A percentile compares a stretch with the other conserved stretches of the same genome.
Conservation (phyloP, 2,888 invertebrate species). For the Melanchra persicariae region DNA sequence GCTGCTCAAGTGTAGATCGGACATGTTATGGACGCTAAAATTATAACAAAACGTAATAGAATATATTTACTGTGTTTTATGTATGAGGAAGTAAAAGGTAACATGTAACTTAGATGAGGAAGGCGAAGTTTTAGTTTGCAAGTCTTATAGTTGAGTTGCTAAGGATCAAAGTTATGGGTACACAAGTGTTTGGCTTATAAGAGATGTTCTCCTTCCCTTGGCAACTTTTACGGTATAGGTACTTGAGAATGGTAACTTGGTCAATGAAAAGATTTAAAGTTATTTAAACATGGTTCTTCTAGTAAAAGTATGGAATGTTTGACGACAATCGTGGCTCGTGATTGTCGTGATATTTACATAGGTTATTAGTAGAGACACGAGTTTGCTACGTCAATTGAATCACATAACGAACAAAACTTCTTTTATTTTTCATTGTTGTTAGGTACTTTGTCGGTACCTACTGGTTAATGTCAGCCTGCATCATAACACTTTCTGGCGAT, state of each 20-base stretch:
- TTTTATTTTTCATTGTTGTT: not conserved
- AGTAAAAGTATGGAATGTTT: not conserved
- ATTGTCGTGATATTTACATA: slow-evolving; percentile 26
- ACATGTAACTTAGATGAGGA: not conserved
- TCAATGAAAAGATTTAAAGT: not conserved
- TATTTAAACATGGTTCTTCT: not conserved
- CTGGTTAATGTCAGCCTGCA: not conserved
- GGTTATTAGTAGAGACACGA: slow-evolving; percentile 19
- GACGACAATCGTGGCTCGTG: slow-evolving; percentile 4
- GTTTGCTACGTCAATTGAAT: not conserved
- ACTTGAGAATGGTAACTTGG: not conserved
- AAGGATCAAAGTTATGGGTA: not conserved
- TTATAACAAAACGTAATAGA: slow-evolving; percentile 40
- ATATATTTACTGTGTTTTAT: slow-evolving; percentile 14
- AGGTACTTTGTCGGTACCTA: not conserved
- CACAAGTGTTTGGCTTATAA: not conserved
- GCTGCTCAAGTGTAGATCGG: slow-evolving; percentile 41
- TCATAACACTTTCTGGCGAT: not conserved
- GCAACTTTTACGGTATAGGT: no score
- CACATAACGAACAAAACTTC: not conserved
- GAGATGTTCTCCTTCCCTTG: no score
- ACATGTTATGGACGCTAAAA: slow-evolving; percentile 35
- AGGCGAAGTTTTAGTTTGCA: not conserved
- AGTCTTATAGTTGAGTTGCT: slow-evolving; percentile 4
- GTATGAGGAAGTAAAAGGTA: slow-evolving; percentile 26